Base-by-base conservation (phyloP, 92 coral and sea anemone genomes). In the Palythoa grandiflora region DNA sequence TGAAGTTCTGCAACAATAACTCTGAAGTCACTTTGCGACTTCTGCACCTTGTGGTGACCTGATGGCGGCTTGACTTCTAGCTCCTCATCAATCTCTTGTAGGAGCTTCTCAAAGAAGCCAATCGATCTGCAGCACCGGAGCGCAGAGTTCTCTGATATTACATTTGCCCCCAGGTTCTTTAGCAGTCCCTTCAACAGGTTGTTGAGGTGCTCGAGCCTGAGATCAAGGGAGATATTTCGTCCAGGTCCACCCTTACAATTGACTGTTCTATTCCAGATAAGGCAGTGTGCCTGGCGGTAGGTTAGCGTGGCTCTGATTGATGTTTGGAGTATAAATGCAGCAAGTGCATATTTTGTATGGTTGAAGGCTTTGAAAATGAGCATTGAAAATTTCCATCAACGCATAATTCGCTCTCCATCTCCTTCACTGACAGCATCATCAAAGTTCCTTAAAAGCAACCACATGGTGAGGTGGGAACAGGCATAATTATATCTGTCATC, bases 381-480 rank as follows among this genome's bases (percentile, higher is more conserved):
- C 71, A 89, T 51, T 38, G 78, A 59, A 75, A 87, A 83, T 71
- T 93, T 93, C 94, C 94, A 93, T 68, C 94, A 87, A 2, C 88
- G 15, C 0, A 91, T 8, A 3, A 87, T 90, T 3, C 94, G 48
- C 14, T 72, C 94, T 2, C 94, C 94, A 75, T 91, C 96, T 3
- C 96, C 96, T 55, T 91, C 90, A 53, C 89, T 93, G 38, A 93
- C 91, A 40, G 96, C 94, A 87, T 93, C 96, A 87, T 93, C 91
- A 74, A 91, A 87, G 71, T 93, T 93, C 38, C 78, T n/a, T 15
- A 89, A 48, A 15, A 91, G 52, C 66, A 93, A 9, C 17, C 91
- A 91, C 89, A 93, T 47, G 37, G 83, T 35, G 8, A 94, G 84
- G 16, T 89, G 81, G 17, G 80, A 9, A 1, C 70, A 68, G 2